Evolutionary conservation across 2,888 invertebrate species (phyloP), one percentile per base, ranked within the genome.

Genomic region (Halictus quadricinctus): DNA sequence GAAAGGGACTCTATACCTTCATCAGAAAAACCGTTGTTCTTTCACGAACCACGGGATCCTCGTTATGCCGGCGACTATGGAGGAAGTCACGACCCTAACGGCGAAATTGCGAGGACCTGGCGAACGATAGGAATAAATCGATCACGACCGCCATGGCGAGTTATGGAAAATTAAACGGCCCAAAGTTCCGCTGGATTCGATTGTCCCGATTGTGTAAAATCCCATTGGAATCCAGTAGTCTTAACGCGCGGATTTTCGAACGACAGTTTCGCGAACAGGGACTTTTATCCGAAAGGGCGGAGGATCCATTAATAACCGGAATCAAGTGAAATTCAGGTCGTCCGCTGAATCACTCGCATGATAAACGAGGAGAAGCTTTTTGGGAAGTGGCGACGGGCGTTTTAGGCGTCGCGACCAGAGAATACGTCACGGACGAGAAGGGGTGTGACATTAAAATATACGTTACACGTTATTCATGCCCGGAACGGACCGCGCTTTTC

Each of bases 301-400:
- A 25, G 75, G 60, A 79, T 76, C 79, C 84, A 84, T 84, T 84
- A 84, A 84, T 84, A 84, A 84, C 72, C 78, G 79, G 75, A 84
- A 84, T 83, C 84, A 72, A 84, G 84, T 76, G 84, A 84, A 84
- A 83, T 84, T 84, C 79, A 43, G 75, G 43, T 60, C 54, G 48
- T 10, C 25, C 72, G 83, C 83, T 83, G 84, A 84, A 84, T 84
- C 84, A 84, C 75, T 79, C 79, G 84, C 79, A 76, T 84, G 84
- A 83, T 83, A 79, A 84, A 84, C 46, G 84, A 83, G 83, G 43
- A 60, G 82, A 70, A 72, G 83, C 84, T 84, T 79, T 83, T 79
- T 72, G 79, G 83, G 48, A 83, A 79, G 83, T 79, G 58, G 54
- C 78, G 75, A 36, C 4, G 4, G 64, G 15, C 46, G 84, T 72